phyloP scores from a whole-genome alignment of 2,888 invertebrate species.

The Archaeoteleia sp. region DNA sequence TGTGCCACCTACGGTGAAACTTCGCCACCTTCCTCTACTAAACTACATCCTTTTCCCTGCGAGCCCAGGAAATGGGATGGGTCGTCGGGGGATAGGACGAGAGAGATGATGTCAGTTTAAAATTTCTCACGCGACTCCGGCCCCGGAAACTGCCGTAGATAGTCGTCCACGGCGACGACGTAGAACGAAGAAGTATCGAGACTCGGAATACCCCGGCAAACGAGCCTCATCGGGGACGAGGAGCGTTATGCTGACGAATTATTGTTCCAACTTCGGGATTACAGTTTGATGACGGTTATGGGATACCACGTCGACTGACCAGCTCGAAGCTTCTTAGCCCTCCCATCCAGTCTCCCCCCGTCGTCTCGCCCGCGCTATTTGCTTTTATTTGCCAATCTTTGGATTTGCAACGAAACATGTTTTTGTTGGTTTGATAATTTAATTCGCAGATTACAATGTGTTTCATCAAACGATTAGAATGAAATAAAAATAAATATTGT shows the following conservation, averaged over 20 bases:
- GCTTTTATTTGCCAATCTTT: too few species aligned
- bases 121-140: conserved; percentile 71
- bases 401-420: too few species aligned
- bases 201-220: conserved; percentile 36
- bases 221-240: conserved; percentile 28
- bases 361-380: too few species aligned
- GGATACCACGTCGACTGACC: conserved; percentile 10
- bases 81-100: conserved; percentile 45
- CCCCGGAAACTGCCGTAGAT: conserved; percentile 66
- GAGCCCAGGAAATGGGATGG: conserved; percentile 49
- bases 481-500: too few species aligned
- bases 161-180: conserved; percentile 55
- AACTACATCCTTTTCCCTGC: conserved; percentile 52
- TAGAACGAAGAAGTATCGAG: conserved; percentile 53
- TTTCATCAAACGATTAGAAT: too few species aligned
- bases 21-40: conserved; percentile 54
- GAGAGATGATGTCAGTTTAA: conserved; percentile 72
- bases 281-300: conserved; percentile 53
- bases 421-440: too few species aligned
- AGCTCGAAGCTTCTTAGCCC: not conserved
- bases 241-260: conserved; percentile 67
- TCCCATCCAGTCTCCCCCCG: too few species aligned
- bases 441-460: too few species aligned
- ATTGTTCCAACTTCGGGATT: conserved; percentile 63
- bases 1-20: conserved; percentile 52